A percentile compares a stretch with the other conserved stretches of the same genome.
phyloP scores from a whole-genome alignment of 2,797 vertebrate species.

The Otolemur crassicaudatus region DNA sequence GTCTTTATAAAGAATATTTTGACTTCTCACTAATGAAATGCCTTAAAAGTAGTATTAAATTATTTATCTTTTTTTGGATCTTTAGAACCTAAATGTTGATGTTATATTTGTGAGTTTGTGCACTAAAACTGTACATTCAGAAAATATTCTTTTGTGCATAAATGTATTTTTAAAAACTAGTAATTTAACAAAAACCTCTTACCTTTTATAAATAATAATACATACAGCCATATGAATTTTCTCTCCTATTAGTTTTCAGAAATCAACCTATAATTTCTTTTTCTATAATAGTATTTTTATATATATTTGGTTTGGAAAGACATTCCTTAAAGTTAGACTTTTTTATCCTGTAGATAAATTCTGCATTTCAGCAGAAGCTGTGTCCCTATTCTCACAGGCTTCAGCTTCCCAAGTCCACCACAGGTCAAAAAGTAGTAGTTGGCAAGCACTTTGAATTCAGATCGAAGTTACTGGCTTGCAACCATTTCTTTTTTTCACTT shows the following conservation, averaged over 20 bases:
- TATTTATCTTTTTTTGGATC: neutral
- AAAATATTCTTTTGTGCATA: constrained; percentile 56
- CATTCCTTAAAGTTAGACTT: constrained; percentile 38
- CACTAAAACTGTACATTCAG: constrained; percentile 49
- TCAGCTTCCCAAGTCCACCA: neutral
- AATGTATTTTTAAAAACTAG: constrained; percentile 8
- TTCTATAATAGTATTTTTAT: neutral
- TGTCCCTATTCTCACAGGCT: neutral
- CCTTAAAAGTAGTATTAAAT: constrained; percentile 29
- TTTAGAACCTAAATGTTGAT: constrained; percentile 44
- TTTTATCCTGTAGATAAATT: constrained; percentile 34
- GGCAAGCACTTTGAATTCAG: neutral
- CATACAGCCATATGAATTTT: neutral
- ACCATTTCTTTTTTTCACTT: neutral
- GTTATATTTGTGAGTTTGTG: constrained; percentile 35
- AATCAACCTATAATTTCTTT: constrained; percentile 21
- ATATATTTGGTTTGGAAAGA: neutral
- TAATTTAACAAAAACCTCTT: neutral
- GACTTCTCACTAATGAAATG: constrained; percentile 40
- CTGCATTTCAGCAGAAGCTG: neutral
- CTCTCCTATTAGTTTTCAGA: constrained; percentile 57
- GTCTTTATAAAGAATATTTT: constrained; percentile 52
- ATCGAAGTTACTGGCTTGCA: constrained; percentile 8
- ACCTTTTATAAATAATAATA: neutral
- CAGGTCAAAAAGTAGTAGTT: neutral